Evolutionary conservation across 2,888 invertebrate genomes (phyloP).

Genomic region (Punctoribates punctum): DNA sequence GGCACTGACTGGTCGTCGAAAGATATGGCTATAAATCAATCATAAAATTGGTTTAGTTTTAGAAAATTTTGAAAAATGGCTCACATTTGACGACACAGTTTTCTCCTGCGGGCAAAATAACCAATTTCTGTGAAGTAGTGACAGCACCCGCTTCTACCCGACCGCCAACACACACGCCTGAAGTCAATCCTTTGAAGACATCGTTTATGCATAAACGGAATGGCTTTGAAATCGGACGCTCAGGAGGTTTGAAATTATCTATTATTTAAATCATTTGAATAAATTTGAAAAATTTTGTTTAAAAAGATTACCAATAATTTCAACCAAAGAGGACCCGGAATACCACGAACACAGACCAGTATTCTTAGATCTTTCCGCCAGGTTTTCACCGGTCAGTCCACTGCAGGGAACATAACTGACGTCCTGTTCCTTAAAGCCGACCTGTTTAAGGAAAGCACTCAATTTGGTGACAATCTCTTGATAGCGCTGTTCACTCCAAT

Average conservation of each 20-base stretch:
- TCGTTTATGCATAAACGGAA: slow-evolving; percentile 89
- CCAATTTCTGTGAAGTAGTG: slow-evolving; percentile 76
- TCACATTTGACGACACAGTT: slow-evolving; percentile 72
- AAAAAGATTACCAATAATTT: slow-evolving; percentile 69
- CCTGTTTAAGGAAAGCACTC: slow-evolving; percentile 77
- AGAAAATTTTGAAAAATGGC: slow-evolving; percentile 9
- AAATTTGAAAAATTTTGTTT: no score
- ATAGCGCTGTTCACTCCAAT: slow-evolving; percentile 87
- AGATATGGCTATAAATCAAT: slow-evolving; percentile 56
- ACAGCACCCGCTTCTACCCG: slow-evolving; percentile 86
- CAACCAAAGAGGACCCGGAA: slow-evolving; percentile 65
- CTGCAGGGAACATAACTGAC: slow-evolving; percentile 90
- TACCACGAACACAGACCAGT: slow-evolving; percentile 68
- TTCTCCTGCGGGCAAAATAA: slow-evolving; percentile 81
- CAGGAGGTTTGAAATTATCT: slow-evolving; percentile 76
- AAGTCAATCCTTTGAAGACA: slow-evolving; percentile 80
- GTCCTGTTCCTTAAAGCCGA: slow-evolving; percentile 81
- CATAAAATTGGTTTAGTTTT: slow-evolving; percentile 21
- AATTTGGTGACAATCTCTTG: slow-evolving; percentile 80
- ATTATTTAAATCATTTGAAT: slow-evolving; percentile 58
- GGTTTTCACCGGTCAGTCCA: slow-evolving; percentile 91
- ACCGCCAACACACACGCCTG: slow-evolving; percentile 86
- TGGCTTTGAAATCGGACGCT: slow-evolving; percentile 79
- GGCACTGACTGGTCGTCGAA: slow-evolving; percentile 69
- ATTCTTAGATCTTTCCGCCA: slow-evolving; percentile 54